Base-by-base conservation (phyloP, 2,113 vertebrate species). In the Limnothrissa miodon region DNA sequence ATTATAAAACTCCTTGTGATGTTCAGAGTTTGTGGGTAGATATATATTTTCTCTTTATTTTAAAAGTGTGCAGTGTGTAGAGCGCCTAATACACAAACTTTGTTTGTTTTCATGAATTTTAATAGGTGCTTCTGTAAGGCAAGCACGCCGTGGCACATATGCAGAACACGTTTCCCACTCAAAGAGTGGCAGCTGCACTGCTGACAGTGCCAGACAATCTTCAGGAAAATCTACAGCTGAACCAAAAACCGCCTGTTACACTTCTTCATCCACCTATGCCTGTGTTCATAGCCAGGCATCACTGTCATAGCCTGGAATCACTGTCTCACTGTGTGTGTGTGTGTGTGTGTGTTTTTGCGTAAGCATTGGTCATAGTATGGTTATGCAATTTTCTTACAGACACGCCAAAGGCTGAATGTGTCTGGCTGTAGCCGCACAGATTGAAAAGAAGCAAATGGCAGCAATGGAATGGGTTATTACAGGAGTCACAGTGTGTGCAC, bases 51-150 rank as follows among this genome's bases (percentile, higher is more conserved):
- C 10, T 44, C 39, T 9, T 66, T n/a, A 66, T n/a, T 66, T 66
- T 80, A n/a, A n/a, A n/a, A n/a, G n/a, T n/a, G n/a, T n/a, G n/a
- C n/a, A n/a, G n/a, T n/a, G 78, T 5, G 21, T 33, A 19, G 39
- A 51, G 78, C 45, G 78, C 74, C 78, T 59, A 83, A 53, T 78
- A 74, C 48, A 45, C 56, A 82, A 78, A 82, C 80, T 83, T 85
- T 87, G 86, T 87, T 87, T 84, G 87, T 83, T 87, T 87, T 84
- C 83, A 85, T 85, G 82, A 85, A 87, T 88, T 84, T 88, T 82
- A 88, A 87, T 87, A 45, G 48, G 87, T 1, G 45, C 62, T 46
- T 83, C 82, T 83, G 87, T 85, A 84, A 82, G 80, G 74, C 78
- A 74, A 85, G 81, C 70, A 56, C 81, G 83, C 45, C 81, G 39